Evolutionary conservation across 2,888 invertebrate genomes (phyloP).

Genomic region (Melinaea menophilus): DNA sequence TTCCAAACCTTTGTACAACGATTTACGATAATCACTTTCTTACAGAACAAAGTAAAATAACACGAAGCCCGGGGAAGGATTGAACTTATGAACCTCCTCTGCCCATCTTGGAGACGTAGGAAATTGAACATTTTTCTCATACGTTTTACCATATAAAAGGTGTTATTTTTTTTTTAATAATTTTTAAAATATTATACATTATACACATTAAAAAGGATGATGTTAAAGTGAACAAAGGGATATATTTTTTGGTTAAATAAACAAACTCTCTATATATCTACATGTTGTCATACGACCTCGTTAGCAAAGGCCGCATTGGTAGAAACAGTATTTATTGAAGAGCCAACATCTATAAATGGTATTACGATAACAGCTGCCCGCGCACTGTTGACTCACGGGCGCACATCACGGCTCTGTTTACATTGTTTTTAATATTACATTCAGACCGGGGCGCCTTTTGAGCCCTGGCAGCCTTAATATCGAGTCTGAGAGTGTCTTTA

Average conservation of each 20-base stretch:
- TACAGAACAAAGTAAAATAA: no score
- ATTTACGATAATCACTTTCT: neutral
- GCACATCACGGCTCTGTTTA: constrained; percentile 41
- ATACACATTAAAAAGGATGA: no score
- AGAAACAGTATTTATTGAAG: constrained; percentile 28
- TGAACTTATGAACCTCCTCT: no score
- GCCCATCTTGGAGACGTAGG: no score
- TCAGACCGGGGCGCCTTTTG: neutral
- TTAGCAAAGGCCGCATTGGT: constrained; percentile 28
- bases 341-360: constrained; percentile 51
- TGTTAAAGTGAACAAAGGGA: neutral
- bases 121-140: no score
- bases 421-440: constrained; percentile 26
- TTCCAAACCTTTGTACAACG: constrained; percentile 4
- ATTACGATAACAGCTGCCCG: constrained; percentile 48
- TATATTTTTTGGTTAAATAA: neutral
- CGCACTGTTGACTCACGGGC: constrained; percentile 51
- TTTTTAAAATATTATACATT: neutral
- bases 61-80: no score
- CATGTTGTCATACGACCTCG: constrained; percentile 26
- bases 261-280: constrained; percentile 11
- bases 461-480: no score
- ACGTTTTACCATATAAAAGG: no score
- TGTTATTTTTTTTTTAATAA: no score
- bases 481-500: no score